phyloP scores from a whole-genome alignment of 1,140 invertebrate species.

The Drosophila pseudoobscura region DNA sequence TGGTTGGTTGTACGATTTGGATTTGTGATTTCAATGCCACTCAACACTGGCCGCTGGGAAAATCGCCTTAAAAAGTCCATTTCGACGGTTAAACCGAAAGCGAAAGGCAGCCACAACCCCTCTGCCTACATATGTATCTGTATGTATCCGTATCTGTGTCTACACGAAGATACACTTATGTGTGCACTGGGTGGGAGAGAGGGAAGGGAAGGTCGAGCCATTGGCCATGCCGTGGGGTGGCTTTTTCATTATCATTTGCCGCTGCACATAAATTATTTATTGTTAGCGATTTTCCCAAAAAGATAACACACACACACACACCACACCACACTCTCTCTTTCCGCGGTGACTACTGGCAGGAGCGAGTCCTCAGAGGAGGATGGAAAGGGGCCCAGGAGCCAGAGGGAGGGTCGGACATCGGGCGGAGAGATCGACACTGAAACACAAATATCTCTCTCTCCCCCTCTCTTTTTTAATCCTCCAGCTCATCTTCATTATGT shows the following conservation, averaged over 20 bases:
- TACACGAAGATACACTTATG: slow-evolving; percentile 30
- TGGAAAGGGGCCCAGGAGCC: background rate
- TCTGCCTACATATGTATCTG: slow-evolving; percentile 14
- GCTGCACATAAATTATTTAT: slow-evolving; percentile 79
- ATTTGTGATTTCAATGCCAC: slow-evolving; percentile 75
- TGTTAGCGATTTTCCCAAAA: slow-evolving; percentile 80
- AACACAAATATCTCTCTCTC: background rate
- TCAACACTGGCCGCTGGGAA: slow-evolving; percentile 72
- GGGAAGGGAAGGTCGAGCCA: slow-evolving; percentile 59
- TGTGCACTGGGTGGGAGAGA: slow-evolving; percentile 13
- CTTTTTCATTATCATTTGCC: slow-evolving; percentile 79
- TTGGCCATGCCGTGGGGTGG: slow-evolving; percentile 71
- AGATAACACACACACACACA: slow-evolving; percentile 54
- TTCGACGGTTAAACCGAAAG: slow-evolving; percentile 36
- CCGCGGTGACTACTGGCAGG: too few species aligned
- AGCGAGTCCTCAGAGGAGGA: too few species aligned
- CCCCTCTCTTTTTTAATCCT: background rate
- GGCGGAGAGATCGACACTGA: slow-evolving; percentile 9
- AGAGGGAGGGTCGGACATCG: background rate
- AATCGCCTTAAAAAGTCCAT: slow-evolving; percentile 77
- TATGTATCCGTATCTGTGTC: slow-evolving; percentile 8
- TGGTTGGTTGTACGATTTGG: slow-evolving; percentile 74
- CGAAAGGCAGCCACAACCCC: slow-evolving; percentile 53
- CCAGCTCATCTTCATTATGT: slow-evolving; percentile 13
- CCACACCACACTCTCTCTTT: too few species aligned